Base-by-base conservation (phyloP, 92 coral and sea anemone genomes). In the Umimayanthus chanpuru region DNA sequence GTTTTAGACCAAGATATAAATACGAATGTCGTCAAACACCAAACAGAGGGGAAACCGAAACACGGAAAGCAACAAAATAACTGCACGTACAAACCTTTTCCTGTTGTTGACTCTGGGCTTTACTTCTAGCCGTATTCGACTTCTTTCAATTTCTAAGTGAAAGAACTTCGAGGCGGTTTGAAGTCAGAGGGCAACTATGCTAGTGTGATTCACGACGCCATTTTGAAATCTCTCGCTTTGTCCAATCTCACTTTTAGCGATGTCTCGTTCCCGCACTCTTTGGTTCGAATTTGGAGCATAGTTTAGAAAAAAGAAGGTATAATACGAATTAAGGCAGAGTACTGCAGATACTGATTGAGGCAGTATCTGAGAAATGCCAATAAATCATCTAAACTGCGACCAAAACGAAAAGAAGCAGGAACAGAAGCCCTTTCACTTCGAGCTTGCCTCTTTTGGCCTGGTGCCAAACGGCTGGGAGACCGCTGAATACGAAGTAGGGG, bases 101-200 rank as follows among this genome's bases (percentile, higher is more conserved):
- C 55, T 23, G 80, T 21, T 43, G 28, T 40, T 5, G 18, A n/a
- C 58, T 53, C 58, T 76, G n/a, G 25, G 43, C 29, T 26, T 58
- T 32, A 64, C 30, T 38, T 81, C 44, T 32, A 68, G 21, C 82
- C 38, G 61, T 25, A 79, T 49, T 81, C 85, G 85, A 81, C 85
- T 81, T 81, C 85, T 81, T 81, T 81, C 85, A 61, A 58, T 32
- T 61, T 30, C 28, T 16, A 55, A 81, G 55, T 21, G 73, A 56
- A 81, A 81, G 85, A 81, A 81, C 85, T 81, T 81, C 85, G 85
- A 81, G 71, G 29, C 39, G 20, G 29, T 58, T 28, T 78, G 53
- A 81, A 81, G 85, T 53, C 58, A 53, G 58, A 53, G 20, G 40
- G 20, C 43, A 61, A 28, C 36, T 61, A 15, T 47, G 55, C 26